These are phyloP conservation scores for Poecile atricapillus DNA, from an alignment of 2,113 vertebrate species.

Conservation along the genomic window DNA sequence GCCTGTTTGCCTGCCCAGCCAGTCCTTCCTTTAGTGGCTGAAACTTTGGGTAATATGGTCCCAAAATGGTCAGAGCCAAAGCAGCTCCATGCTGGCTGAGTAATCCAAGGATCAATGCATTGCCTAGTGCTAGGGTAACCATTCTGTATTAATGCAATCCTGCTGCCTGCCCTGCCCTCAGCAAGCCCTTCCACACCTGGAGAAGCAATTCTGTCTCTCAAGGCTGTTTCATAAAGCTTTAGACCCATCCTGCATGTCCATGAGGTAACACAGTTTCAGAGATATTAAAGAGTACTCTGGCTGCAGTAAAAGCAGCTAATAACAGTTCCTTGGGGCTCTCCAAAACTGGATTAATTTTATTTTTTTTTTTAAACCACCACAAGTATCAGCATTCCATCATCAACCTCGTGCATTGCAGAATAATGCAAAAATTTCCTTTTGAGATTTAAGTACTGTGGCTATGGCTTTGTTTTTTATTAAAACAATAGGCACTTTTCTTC, in stretches of 20 bases:
- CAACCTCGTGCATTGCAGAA: accelerated
- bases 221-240: not conserved
- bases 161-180: not conserved
- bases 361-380: not conserved
- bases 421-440: not conserved
- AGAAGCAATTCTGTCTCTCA: not conserved
- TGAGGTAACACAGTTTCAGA: not conserved
- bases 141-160: not conserved
- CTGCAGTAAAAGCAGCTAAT: not conserved
- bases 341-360: not conserved
- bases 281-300: not conserved
- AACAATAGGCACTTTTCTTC: not conserved
- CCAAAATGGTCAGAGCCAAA: not conserved
- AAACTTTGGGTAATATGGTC: not conserved
- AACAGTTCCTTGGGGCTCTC: not conserved
- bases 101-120: too few species aligned
- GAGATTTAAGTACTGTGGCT: not conserved
- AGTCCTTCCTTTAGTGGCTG: not conserved
- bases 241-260: not conserved
- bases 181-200: not conserved
- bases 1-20: not conserved
- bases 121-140: not conserved
- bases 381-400: not conserved
- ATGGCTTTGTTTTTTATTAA: not conserved
- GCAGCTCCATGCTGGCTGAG: not conserved